Base-by-base conservation (phyloP, 1,140 invertebrate genomes). In the Hyles euphorbiae region DNA sequence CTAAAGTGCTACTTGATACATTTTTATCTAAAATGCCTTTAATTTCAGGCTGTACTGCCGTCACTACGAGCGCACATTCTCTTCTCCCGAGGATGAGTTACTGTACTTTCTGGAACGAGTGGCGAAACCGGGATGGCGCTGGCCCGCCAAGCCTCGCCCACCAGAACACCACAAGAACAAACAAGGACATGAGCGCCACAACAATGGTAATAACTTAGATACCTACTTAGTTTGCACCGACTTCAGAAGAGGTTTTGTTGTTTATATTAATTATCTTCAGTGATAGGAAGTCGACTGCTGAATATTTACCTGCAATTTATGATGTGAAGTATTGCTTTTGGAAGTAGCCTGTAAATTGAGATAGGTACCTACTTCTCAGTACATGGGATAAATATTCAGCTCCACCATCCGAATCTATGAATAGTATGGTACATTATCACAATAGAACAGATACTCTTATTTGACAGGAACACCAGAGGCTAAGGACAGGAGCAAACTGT, bases 41-140 rank as follows among this genome's bases (percentile, higher is more conserved):
- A 46, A 33, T 68, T 68, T 1, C 44, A 92, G 91, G 91, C 65
- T 92, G 44, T 92, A 91, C 70, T 92, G 91, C 63, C 90, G 90
- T 49, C 90, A 92, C 65, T 91, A 90, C 64, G 88, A 87, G 58
- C 84, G 86, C 48, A 91, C 89, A 46, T 91, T 92, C 68, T 70
- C 79, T 5, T 84, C 91, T 12, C 91, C 94, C 6, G 95, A 96
- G 83, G 91, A 92, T 40, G 92, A 94, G 74, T 78, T 96, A 49
- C 71, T 93, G 32, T 94, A 95, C 76, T 97, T 96, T 86, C 80
- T 97, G 70, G 91, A 93, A 61, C 91, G 93, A 71, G 94, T 95
- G 68, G 92, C 93, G 61, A 90, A 91, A 70, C 92, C 94, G 43
- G 92, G 92, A 56, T 96, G 95, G 95, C 92, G 92, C 56, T 96